Evolutionary conservation across 2,888 invertebrate genomes (phyloP).

Genomic region (Tortrix viridana): DNA sequence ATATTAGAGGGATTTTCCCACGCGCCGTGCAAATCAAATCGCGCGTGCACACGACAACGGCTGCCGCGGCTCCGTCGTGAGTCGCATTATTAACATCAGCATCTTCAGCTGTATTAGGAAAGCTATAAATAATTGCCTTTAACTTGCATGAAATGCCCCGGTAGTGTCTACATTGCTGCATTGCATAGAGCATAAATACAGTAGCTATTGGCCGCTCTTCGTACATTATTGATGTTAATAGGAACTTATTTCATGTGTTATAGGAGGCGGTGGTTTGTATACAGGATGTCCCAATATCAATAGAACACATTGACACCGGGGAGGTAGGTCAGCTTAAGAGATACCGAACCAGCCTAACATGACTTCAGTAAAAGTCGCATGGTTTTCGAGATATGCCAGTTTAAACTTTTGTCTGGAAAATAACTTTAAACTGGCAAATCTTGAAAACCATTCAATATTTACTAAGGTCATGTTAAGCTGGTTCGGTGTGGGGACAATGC

Average conservation of each 20-base stretch:
- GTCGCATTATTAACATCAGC: slow-evolving; percentile 15
- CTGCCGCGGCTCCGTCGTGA: slow-evolving; percentile 16
- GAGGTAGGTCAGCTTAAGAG: too few species aligned
- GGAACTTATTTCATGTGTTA: slow-evolving; percentile 1
- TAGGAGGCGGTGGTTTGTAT: background rate
- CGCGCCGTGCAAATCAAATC: slow-evolving; percentile 32
- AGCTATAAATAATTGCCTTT: slow-evolving; percentile 4
- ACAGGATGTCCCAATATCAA: too few species aligned
- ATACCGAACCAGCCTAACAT: too few species aligned
- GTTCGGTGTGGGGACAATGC: too few species aligned
- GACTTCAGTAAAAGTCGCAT: too few species aligned
- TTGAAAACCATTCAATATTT: too few species aligned
- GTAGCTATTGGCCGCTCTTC: background rate
- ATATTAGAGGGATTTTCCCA: slow-evolving; percentile 32
- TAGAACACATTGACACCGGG: too few species aligned
- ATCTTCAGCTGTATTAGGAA: slow-evolving; percentile 14
- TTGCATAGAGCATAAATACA: background rate
- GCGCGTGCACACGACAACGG: slow-evolving; percentile 28
- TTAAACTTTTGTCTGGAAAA: too few species aligned
- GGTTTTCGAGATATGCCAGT: too few species aligned
- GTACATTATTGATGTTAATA: background rate
- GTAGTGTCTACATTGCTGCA: background rate
- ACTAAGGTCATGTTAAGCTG: too few species aligned
- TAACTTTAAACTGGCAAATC: too few species aligned
- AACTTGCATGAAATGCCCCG: background rate